Conservation (phyloP, 2,888 invertebrate genomes). For the Shargacucullia verbasci region DNA sequence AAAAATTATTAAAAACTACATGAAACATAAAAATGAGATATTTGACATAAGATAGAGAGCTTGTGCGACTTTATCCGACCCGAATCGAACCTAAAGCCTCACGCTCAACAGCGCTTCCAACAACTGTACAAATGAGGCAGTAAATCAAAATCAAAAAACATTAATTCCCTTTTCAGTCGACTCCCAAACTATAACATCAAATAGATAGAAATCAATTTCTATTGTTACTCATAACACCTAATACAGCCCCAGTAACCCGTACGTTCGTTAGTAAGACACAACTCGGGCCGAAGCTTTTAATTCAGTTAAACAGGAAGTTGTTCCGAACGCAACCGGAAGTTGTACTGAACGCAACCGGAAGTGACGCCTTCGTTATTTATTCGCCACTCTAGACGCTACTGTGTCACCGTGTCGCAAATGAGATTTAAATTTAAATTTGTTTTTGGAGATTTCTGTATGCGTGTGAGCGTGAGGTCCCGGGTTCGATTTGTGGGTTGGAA, state of each 20-base stretch:
- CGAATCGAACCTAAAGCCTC: no score
- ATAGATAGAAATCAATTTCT: conserved; percentile 10
- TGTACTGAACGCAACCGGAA: conserved; percentile 63
- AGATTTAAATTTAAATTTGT: conserved; percentile 49
- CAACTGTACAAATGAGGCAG: no score
- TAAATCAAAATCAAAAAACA: no score
- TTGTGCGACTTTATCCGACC: no score
- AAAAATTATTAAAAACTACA: no score
- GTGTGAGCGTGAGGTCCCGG: no score
- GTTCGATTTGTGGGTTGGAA: no score
- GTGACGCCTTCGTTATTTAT: conserved; percentile 70
- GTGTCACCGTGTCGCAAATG: conserved; percentile 47
- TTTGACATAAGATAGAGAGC: no score
- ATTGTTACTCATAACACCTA: conserved; percentile 51
- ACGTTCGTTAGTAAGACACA: conserved; percentile 81
- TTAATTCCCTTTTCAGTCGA: no score
- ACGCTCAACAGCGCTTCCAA: no score
- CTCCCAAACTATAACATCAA: no score
- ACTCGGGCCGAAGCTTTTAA: conserved; percentile 80
- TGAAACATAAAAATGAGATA: no score
- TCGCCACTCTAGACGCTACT: conserved; percentile 38
- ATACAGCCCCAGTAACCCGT: conserved; percentile 55
- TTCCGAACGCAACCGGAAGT: conserved; percentile 64
- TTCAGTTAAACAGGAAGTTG: conserved; percentile 78
- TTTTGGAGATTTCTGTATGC: background rate